Percentiles rank a stretch among this genome's conserved stretches.
Conservation (phyloP, 2,797 vertebrate species). For the Paratrypauchen microcephalus region DNA sequence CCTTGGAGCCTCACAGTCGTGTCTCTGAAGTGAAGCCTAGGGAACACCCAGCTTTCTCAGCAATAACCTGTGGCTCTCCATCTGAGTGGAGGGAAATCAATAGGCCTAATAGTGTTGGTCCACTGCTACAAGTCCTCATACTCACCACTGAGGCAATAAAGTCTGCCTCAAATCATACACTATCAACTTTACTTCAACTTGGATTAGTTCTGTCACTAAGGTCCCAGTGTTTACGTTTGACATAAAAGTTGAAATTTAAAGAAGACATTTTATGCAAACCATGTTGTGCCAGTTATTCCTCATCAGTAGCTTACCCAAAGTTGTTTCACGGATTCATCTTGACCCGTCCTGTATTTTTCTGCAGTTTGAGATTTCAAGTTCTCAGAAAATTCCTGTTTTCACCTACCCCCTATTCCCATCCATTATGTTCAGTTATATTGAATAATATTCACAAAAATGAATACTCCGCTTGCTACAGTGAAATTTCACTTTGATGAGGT, state of each 20-base stretch:
- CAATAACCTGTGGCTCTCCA: constrained; percentile 12
- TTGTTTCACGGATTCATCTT: too few relatives aligned
- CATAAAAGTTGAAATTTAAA: not conserved
- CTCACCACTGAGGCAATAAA: constrained; percentile 4
- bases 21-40: constrained; percentile 6
- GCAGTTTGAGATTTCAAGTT: too few relatives aligned
- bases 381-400: too few relatives aligned
- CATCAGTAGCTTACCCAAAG: too few relatives aligned
- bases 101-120: constrained; percentile 10
- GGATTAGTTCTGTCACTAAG: not conserved
- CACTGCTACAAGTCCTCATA: constrained; percentile 6
- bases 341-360: too few relatives aligned
- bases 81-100: constrained; percentile 7
- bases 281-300: too few relatives aligned
- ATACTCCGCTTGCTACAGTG: too few relatives aligned
- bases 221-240: not conserved
- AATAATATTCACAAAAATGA: too few relatives aligned
- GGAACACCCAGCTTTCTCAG: constrained; percentile 12
- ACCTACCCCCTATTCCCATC: too few relatives aligned
- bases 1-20: not conserved
- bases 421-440: too few relatives aligned
- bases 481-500: too few relatives aligned
- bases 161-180: not conserved
- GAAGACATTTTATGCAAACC: too few relatives aligned
- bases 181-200: constrained; percentile 6